These are phyloP conservation scores for Pelecanus crispus DNA, from an alignment of 2,113 vertebrate genomes.

Conservation along the genomic window DNA sequence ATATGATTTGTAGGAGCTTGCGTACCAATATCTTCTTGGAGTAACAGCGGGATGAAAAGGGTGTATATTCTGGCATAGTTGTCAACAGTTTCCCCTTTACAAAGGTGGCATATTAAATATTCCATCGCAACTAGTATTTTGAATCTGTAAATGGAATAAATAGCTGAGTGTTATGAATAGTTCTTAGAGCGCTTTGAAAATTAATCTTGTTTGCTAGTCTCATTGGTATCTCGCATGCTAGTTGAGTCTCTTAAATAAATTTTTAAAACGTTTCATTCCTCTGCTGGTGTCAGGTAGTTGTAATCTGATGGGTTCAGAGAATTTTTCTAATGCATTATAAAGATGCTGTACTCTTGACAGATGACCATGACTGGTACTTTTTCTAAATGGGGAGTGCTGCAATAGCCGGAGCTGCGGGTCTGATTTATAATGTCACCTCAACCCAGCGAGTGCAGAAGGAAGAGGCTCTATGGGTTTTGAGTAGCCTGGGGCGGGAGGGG, in stretches of 20 bases:
- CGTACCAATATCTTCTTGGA: not conserved
- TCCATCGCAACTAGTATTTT: not conserved
- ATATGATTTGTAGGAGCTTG: not conserved
- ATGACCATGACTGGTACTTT: not conserved
- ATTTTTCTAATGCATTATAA: not conserved
- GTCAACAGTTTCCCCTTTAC: not conserved
- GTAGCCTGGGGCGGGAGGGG: not conserved
- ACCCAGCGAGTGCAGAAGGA: not conserved
- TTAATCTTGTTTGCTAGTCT: not conserved
- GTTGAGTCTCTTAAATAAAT: not conserved
- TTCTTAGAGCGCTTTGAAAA: not conserved
- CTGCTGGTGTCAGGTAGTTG: not conserved
- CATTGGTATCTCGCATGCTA: not conserved
- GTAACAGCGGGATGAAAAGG: not conserved
- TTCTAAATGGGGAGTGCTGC: not conserved
- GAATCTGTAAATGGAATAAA: not conserved
- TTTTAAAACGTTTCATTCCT: not conserved
- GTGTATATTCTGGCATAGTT: not conserved
- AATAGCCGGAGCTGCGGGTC: not conserved
- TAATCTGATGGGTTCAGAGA: not conserved
- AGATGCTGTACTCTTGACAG: conserved; percentile 5
- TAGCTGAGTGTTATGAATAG: not conserved
- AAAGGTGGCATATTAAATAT: not conserved
- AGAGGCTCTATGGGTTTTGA: not conserved
- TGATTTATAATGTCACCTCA: not conserved